Evolutionary conservation across 2,888 invertebrate species (phyloP), one percentile per base, ranked within the genome.

Genomic region (Heliconius ethilla): DNA sequence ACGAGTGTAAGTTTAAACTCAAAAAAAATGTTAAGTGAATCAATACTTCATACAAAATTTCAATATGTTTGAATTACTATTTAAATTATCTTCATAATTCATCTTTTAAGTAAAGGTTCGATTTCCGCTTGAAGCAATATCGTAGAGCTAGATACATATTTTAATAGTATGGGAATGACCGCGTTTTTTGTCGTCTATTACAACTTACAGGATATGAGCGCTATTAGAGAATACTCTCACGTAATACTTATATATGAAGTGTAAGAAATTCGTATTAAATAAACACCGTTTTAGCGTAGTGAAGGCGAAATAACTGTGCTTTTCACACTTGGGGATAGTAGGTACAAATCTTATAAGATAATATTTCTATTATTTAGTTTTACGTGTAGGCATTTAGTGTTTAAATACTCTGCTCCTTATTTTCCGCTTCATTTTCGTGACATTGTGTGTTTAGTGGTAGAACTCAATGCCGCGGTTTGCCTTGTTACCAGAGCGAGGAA

Each of bases 171-270:
- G 72, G 72, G 72, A 72, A 72, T 59, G 72, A 37, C 59, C 59
- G 72, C 59, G 4, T 72, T 72, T 72, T 72, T 72, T 59, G 59
- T 59, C n/a, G 59, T 59, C 37, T 51, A 70, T 59, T 72, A 72
- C 40, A 15, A 69, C 25, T 40, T 45, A 69, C 72, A 72, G 72
- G 72, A 72, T 72, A 72, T 72, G 59, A 72, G 33, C 6, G 69
- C 69, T 33, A 72, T 72, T 72, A 37, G 72, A 33, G 72, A 72
- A 72, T 13, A 37, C 33, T 72, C 72, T 72, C 72, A 72, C 72
- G 72, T 72, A 72, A 72, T 59, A 72, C 72, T 59, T 72, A 59
- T 55, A 59, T 37, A 37, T 59, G 72, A 59, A 59, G n/a, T 72
- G 25, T 69, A 69, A 69, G 69, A 69, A 40, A 69, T 59, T 59